A percentile compares a stretch with the other conserved stretches of the same genome.
Evolutionary conservation across 2,888 invertebrate species (phyloP).

Genomic region (Drosophila peninsularis): DNA sequence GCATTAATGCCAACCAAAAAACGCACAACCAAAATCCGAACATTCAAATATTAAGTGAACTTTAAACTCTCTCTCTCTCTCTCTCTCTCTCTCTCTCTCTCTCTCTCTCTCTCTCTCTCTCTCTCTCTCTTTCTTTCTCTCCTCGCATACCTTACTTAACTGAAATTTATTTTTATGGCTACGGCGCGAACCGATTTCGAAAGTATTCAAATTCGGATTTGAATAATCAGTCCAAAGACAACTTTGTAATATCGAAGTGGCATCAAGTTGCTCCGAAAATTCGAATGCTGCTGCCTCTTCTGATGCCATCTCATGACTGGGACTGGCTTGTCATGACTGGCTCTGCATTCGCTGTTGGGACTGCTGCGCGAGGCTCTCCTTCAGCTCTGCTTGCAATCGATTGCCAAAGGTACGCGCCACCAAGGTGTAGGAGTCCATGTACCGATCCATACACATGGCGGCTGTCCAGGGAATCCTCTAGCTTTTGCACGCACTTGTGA

Average conservation of each 20-base stretch:
- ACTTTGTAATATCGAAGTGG: neutral
- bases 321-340: no score
- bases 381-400: slow-evolving; percentile 22
- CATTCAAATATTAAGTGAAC: slow-evolving; percentile 17
- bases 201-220: neutral
- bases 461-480: slow-evolving; percentile 11
- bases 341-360: no score
- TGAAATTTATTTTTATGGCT: slow-evolving; percentile 5
- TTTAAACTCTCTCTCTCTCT: neutral
- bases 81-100: neutral
- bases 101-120: neutral
- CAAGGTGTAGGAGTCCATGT: slow-evolving; percentile 29
- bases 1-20: slow-evolving; percentile 46
- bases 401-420: slow-evolving; percentile 25
- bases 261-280: neutral
- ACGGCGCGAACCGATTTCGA: slow-evolving; percentile 2
- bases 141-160: neutral
- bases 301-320: neutral
- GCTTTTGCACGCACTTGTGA: slow-evolving; percentile 23
- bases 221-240: neutral
- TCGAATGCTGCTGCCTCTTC: neutral
- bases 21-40: slow-evolving; percentile 28
- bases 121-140: neutral
- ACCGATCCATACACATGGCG: slow-evolving; percentile 28
- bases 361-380: neutral